phyloP scores from a whole-genome alignment of 2,888 invertebrate genomes.

The Dendrolimus pini region DNA sequence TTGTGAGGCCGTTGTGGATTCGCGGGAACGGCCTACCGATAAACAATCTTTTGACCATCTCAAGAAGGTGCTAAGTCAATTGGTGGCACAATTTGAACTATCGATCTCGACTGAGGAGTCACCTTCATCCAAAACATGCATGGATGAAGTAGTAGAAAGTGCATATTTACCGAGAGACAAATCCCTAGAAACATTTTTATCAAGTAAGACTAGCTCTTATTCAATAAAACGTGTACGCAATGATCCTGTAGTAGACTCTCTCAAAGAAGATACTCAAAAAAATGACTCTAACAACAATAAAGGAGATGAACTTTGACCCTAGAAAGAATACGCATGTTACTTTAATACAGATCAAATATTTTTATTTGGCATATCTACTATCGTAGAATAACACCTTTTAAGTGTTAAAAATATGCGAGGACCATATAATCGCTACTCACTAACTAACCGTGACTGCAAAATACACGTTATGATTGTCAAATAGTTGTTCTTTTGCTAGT shows the following conservation, averaged over 20 bases:
- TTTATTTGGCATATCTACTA: conserved; percentile 1
- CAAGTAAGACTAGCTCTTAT: neutral
- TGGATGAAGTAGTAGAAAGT: conserved; percentile 15
- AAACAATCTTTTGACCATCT: conserved; percentile 54
- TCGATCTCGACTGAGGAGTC: conserved; percentile 40
- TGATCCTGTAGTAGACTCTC: conserved; percentile 2
- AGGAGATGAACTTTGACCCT: conserved; percentile 27
- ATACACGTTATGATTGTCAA: too few species aligned
- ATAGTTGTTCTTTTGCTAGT: too few species aligned
- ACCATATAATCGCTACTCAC: too few species aligned
- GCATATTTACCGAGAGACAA: conserved; percentile 24
- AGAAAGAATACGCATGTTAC: neutral
- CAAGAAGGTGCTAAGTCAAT: conserved; percentile 59
- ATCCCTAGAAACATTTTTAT: conserved; percentile 13
- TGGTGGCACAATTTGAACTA: conserved; percentile 57
- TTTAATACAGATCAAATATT: conserved; percentile 3
- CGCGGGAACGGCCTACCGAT: conserved; percentile 24
- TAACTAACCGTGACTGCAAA: too few species aligned
- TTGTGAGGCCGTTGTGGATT: conserved; percentile 34
- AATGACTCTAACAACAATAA: conserved; percentile 12
- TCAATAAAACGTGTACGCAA: conserved; percentile 9
- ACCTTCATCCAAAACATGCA: conserved; percentile 15
- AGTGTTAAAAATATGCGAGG: too few species aligned
- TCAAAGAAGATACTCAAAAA: conserved; percentile 9
- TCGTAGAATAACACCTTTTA: neutral